Percentiles rank a stretch among this genome's conserved stretches.
Evolutionary conservation across 1,140 invertebrate species (phyloP).

Genomic region (Ips typographus): DNA sequence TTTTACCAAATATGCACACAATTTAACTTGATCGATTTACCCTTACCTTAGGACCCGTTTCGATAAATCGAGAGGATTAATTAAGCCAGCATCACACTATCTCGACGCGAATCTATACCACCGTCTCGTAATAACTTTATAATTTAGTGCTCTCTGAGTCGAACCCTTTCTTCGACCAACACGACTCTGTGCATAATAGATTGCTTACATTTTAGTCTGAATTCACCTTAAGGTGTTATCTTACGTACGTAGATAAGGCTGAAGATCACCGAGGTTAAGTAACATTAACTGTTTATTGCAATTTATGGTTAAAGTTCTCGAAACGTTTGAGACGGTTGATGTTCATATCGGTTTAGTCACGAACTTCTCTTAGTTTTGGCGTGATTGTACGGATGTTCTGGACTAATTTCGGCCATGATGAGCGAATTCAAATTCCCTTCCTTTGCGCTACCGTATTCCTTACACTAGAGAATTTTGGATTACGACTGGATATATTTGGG

Average conservation of each 20-base stretch:
- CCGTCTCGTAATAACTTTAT: constrained; percentile 54
- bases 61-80: constrained; percentile 45
- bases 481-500: no score
- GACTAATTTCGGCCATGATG: not conserved
- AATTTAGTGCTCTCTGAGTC: constrained; percentile 52
- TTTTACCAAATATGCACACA: constrained; percentile 1
- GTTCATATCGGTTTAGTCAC: constrained; percentile 23
- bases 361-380: constrained; percentile 8
- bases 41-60: constrained; percentile 11
- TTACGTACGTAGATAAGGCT: constrained; percentile 48
- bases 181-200: constrained; percentile 48
- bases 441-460: no score
- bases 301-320: constrained; percentile 42
- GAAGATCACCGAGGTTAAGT: constrained; percentile 50
- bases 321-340: constrained; percentile 26
- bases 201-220: constrained; percentile 50
- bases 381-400: constrained; percentile 6
- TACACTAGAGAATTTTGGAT: no score
- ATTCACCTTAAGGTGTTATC: constrained; percentile 50
- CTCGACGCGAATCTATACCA: constrained; percentile 50
- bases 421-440: no score
- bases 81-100: constrained; percentile 54
- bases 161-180: constrained; percentile 41
- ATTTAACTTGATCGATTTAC: constrained; percentile 14
- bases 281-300: constrained; percentile 53